Evolutionary conservation across 2,797 vertebrate species (phyloP), one percentile per base, ranked within the genome.

Genomic region (Sternarchorhynchus goeldii): DNA sequence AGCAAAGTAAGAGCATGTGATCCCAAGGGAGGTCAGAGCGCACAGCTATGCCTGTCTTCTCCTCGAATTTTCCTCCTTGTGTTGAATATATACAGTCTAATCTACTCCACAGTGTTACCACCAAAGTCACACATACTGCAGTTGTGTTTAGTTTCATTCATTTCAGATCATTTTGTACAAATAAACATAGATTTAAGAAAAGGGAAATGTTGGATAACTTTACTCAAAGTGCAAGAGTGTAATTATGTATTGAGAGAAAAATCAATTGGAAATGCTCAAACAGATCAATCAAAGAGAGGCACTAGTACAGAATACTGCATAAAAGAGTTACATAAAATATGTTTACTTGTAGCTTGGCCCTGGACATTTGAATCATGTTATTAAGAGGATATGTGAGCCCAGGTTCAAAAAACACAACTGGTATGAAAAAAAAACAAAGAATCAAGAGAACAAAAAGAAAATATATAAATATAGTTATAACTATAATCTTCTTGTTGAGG

Each of bases 31-130:
- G 6, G 6, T 21, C n/a, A 25, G 50, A 32, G 29, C 50, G 56
- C 29, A 29, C 50, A 20, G 29, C 50, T 70, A 50, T 56, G 68
- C 29, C 10, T n/a, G 31, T 56, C 67, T 56, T 55, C 25, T 31
- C 45, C 17, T 55, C 12, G 16, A 25, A n/a, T 70, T 69, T 32
- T 45, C 18, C 41, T 68, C 45, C 8, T 56, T 34, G 45, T 56
- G 50, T 45, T 70, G 50, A 32, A 50, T 50, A 70, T 56, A 45
- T 6, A 45, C n/a, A 56, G 50, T 34, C 25, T 18, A 70, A 70
- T 53, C 68, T 34, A 34, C 68, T 34, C 68, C 29, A 56, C 45
- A 56, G 29, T 50, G 68, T 20, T 20, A 56, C 25, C 50, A 70
- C 66, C 29, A 41, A 41, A 55, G 53, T 29, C 66, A 69, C 67